phyloP scores from a whole-genome alignment of 2,797 vertebrate genomes.

The Natrix natrix region DNA sequence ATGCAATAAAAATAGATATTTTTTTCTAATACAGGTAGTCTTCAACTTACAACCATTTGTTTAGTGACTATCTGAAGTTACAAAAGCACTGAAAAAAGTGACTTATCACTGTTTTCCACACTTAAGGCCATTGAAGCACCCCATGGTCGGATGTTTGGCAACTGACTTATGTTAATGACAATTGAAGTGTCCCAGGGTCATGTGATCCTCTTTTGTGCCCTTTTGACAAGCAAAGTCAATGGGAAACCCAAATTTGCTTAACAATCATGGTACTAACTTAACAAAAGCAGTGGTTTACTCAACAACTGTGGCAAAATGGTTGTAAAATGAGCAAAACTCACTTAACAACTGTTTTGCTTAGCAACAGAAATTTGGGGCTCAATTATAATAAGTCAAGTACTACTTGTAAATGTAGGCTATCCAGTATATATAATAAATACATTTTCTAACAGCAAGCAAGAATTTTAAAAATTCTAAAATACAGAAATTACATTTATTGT shows the following conservation, averaged over 20 bases:
- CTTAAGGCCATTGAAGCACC: background rate
- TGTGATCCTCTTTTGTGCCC: background rate
- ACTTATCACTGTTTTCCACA: background rate
- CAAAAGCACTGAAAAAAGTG: background rate
- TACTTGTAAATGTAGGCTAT: background rate
- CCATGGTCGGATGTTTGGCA: background rate
- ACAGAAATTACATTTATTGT: background rate
- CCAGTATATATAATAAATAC: conserved; percentile 3
- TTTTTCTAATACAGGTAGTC: background rate
- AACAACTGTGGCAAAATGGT: background rate
- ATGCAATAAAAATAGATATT: background rate
- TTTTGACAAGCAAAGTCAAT: background rate
- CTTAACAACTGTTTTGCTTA: background rate
- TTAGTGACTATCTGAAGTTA: background rate
- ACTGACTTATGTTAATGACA: background rate
- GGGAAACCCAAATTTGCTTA: background rate
- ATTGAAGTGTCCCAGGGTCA: background rate
- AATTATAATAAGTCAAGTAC: background rate
- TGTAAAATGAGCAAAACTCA: background rate
- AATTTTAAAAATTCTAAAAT: background rate
- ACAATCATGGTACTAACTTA: background rate
- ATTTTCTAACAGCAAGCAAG: background rate
- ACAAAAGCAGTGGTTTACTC: background rate
- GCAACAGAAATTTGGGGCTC: background rate
- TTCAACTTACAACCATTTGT: background rate